Evolutionary conservation across 2,113 vertebrate species (phyloP), one percentile per base, ranked within the genome.

Genomic region (Dryoscopus gambensis): DNA sequence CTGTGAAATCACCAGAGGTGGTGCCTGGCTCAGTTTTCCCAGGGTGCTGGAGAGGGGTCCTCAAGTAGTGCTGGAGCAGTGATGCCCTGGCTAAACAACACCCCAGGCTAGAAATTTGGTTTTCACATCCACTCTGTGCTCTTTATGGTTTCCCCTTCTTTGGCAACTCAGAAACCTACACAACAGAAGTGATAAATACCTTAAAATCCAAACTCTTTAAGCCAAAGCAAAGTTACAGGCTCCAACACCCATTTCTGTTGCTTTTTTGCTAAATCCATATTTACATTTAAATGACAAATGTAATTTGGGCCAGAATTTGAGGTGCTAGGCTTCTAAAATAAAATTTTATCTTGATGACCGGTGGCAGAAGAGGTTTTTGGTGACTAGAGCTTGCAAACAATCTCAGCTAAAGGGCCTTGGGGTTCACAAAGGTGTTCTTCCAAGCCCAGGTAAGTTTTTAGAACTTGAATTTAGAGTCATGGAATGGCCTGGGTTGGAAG

Each of bases 221-320:
- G 30, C 20, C 2, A 40, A 28, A 42, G 69, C 13, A 1, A 55
- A 64, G 37, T 56, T 52, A 11, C 42, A 13, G 44, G 50, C 57
- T 80, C 69, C 46, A 20, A 8, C 40, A 13, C 39, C 33, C 4
- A 0, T 19, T 75, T 37, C 63, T 13, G 0, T 46, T 28, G 37
- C 15, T 2, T 83, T 95, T 69, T 10, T 6, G 1, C 46, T 55
- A 84, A 77, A 81, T 73, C 57, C 75, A 90, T 67, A 78, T 96
- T 97, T 95, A 64, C 93, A 94, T 95, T 94, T 95, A 91, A 93
- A 95, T 95, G 70, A 47, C 57, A 60, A 78, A 74, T 8, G n/a
- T 59, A 27, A 81, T 73, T 87, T n/a, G 68, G 67, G 62, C 76
- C 2, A 2, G 42, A n/a, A 35, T 50, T 86, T 23, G 37, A 81